phyloP scores from a whole-genome alignment of 2,888 invertebrate genomes.

The Agrilus mali region DNA sequence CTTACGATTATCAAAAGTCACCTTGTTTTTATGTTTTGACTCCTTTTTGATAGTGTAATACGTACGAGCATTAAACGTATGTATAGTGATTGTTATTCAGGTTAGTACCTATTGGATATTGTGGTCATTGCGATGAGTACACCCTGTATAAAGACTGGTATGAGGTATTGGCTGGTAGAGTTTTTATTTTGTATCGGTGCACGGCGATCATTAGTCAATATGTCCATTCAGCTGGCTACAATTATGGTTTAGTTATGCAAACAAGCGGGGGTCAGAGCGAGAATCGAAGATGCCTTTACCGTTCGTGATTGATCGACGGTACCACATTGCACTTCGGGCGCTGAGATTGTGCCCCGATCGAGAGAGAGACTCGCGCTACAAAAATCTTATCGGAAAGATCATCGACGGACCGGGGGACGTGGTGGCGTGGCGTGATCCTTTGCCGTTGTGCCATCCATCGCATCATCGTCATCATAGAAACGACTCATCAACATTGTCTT shows the following conservation, averaged over 20 bases:
- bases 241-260: constrained; percentile 37
- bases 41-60: too few species aligned
- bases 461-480: too few species aligned
- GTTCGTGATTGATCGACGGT: constrained; percentile 29
- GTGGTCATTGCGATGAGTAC: too few species aligned
- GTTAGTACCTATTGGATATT: too few species aligned
- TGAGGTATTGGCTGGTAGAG: neutral
- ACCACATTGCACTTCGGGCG: constrained; percentile 29
- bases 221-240: constrained; percentile 32
- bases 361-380: neutral
- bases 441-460: too few species aligned
- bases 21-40: too few species aligned
- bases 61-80: too few species aligned
- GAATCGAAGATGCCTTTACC: constrained; percentile 9
- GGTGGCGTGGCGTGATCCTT: too few species aligned
- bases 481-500: neutral
- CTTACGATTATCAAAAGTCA: too few species aligned
- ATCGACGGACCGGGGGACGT: too few species aligned
- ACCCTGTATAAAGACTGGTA: neutral
- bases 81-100: too few species aligned
- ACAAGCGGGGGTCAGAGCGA: constrained; percentile 31
- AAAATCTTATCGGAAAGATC: neutral
- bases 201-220: constrained; percentile 33
- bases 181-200: constrained; percentile 21
- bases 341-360: constrained; percentile 11